Evolutionary conservation across 2,888 invertebrate genomes (phyloP).

Genomic region (Lordiphosa fenestrarum): DNA sequence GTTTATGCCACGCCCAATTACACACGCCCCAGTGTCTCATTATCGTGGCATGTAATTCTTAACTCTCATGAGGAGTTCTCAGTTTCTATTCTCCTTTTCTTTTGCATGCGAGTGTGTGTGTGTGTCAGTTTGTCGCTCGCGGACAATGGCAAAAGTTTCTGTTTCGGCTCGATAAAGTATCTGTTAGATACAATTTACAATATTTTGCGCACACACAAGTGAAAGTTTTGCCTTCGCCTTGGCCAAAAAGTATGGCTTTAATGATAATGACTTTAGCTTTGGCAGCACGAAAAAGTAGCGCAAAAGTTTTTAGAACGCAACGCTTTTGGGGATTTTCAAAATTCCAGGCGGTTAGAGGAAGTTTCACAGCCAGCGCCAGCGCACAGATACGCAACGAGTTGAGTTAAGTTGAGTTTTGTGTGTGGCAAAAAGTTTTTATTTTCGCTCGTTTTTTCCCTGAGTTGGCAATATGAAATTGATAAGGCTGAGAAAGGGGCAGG

Average conservation of each 20-base stretch:
- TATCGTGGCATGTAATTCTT: conserved; percentile 49
- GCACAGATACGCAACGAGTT: conserved; percentile 38
- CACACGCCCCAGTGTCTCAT: conserved; percentile 40
- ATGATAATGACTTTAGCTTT: conserved; percentile 70
- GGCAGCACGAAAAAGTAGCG: conserved; percentile 56
- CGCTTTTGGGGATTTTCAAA: conserved; percentile 63
- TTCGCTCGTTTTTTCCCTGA: conserved; percentile 30
- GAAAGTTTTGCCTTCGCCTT: conserved; percentile 52
- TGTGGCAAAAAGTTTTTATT: conserved; percentile 55
- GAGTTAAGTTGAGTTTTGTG: conserved; percentile 13
- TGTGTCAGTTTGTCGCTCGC: conserved; percentile 56
- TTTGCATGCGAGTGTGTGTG: conserved; percentile 10
- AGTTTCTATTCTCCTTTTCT: background rate
- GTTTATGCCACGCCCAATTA: conserved; percentile 37
- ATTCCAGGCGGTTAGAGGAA: conserved; percentile 60
- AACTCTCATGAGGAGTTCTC: conserved; percentile 24
- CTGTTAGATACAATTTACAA: conserved; percentile 71
- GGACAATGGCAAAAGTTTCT: conserved; percentile 71
- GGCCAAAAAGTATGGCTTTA: conserved; percentile 66
- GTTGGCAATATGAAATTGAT: conserved; percentile 64
- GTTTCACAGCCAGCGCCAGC: conserved; percentile 33
- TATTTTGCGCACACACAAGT: conserved; percentile 49
- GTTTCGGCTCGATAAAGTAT: conserved; percentile 70
- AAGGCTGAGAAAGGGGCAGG: conserved; percentile 31
- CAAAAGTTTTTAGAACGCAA: conserved; percentile 67